Evolutionary conservation across 2,888 invertebrate genomes (phyloP).

Genomic region (Alloscopus bannaensis): DNA sequence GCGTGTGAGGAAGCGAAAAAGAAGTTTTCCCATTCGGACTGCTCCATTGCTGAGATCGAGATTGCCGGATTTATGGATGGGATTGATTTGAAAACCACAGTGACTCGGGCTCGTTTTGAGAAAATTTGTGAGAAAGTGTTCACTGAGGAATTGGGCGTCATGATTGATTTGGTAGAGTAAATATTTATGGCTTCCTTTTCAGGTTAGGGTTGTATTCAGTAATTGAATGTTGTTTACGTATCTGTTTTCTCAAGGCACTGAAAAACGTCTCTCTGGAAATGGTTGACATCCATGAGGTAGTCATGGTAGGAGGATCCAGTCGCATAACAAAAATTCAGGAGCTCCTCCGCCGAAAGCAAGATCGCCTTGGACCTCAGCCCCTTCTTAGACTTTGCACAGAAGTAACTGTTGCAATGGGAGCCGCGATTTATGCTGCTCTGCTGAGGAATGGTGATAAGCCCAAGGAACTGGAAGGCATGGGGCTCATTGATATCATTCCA

Average conservation of each 20-base stretch:
- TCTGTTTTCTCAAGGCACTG: no score
- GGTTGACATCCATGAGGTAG: background rate
- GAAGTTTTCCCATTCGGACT: conserved; percentile 73
- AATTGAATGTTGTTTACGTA: no score
- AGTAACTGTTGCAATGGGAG: background rate
- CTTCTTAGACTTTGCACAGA: no score
- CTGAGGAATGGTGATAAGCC: background rate
- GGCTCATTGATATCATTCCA: background rate
- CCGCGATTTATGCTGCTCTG: background rate
- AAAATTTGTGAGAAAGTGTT: conserved; percentile 79
- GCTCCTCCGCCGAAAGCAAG: background rate
- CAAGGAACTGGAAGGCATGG: background rate
- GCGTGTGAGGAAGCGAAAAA: no score
- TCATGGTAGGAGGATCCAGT: background rate
- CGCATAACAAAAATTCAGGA: background rate
- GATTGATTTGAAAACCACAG: conserved; percentile 95
- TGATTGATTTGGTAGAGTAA: background rate
- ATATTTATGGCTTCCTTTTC: background rate
- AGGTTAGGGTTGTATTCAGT: no score
- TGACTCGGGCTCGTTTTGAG: conserved; percentile 97
- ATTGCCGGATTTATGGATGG: conserved; percentile 92
- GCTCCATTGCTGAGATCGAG: no score
- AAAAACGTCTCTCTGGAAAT: no score
- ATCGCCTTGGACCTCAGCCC: no score
- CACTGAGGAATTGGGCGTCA: background rate